phyloP scores from a whole-genome alignment of 2,888 invertebrate species.

The Mesorhabditis belari region DNA sequence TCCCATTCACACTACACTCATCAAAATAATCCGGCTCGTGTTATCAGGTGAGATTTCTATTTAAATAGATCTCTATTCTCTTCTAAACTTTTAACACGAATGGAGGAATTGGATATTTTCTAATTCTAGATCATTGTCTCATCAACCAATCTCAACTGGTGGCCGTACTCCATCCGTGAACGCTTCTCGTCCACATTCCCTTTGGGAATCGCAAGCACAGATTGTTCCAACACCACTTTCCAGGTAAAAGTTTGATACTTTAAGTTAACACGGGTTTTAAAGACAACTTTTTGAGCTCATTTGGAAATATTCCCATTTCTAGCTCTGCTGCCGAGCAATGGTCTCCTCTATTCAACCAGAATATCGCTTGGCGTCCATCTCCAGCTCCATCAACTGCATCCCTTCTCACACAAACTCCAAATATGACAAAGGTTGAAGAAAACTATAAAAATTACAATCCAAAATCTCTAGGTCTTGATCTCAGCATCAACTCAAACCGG shows the following conservation, averaged over 20 bases:
- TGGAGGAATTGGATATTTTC: too few species aligned
- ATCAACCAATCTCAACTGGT: neutral
- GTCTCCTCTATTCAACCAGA: neutral
- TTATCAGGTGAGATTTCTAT: neutral
- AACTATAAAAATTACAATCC: neutral
- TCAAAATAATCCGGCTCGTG: neutral
- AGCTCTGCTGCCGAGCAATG: neutral
- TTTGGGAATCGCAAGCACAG: neutral
- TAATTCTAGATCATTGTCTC: neutral
- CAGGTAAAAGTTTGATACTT: neutral
- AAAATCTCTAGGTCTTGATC: neutral
- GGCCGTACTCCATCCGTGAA: neutral
- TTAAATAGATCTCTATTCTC: neutral
- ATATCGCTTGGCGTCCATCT: neutral
- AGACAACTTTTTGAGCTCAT: too few species aligned
- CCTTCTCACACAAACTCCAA: neutral
- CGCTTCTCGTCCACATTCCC: neutral
- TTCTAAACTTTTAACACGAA: neutral
- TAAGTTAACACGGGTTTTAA: too few species aligned
- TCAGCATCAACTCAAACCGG: conserved; percentile 7
- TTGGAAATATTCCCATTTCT: too few species aligned
- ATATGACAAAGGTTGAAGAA: neutral
- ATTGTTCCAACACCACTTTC: neutral
- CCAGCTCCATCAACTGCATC: neutral
- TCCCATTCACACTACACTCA: neutral